phyloP scores from a whole-genome alignment of 2,113 vertebrate genomes.

The Dromas ardeola region DNA sequence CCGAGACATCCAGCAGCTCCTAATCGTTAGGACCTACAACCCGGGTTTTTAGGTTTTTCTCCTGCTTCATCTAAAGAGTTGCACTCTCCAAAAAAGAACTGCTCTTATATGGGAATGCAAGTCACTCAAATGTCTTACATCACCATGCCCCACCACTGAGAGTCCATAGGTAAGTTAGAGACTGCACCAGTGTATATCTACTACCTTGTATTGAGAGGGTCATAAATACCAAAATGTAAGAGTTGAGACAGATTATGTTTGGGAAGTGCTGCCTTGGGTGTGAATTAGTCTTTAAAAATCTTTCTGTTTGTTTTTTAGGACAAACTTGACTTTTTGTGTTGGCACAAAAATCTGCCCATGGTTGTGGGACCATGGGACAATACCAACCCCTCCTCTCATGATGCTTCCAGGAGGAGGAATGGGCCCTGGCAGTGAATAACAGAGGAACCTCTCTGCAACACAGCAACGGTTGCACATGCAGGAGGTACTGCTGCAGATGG shows the following conservation, averaged over 20 bases:
- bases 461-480: accelerated
- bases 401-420: background rate
- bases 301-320: background rate
- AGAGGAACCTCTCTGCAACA: background rate
- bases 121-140: background rate
- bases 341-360: background rate
- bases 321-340: background rate
- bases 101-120: background rate
- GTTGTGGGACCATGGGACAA: background rate
- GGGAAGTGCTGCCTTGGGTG: background rate
- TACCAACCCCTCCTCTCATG: background rate
- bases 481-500: background rate
- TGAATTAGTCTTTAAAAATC: background rate
- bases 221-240: background rate
- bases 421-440: background rate
- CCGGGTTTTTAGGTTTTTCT: background rate
- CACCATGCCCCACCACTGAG: background rate
- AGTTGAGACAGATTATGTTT: background rate
- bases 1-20: background rate
- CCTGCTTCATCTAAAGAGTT: background rate
- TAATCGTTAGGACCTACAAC: background rate
- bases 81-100: background rate
- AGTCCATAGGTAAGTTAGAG: background rate
- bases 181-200: background rate
- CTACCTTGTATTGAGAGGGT: background rate